Percentiles rank a stretch among this genome's conserved stretches.
Evolutionary conservation across 2,113 vertebrate genomes (phyloP).

Genomic region (Laticauda colubrina): DNA sequence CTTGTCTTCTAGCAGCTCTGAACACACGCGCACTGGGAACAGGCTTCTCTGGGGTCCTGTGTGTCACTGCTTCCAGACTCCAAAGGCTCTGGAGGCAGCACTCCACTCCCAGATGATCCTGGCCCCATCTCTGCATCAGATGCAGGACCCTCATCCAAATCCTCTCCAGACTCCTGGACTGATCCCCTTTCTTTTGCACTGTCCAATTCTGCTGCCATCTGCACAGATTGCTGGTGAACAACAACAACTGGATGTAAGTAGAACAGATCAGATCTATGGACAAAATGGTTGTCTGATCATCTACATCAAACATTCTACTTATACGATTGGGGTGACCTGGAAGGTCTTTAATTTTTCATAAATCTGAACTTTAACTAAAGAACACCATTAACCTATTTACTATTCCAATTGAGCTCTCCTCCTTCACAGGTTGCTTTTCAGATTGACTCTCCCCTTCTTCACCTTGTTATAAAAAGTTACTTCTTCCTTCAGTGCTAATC

Average conservation of each 20-base stretch:
- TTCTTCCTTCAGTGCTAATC: conserved; percentile 4
- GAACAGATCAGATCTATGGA: conserved; percentile 29
- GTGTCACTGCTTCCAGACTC: too few species aligned
- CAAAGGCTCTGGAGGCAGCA: too few species aligned
- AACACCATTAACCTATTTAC: conserved; percentile 14
- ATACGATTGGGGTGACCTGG: conserved; percentile 14
- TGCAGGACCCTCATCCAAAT: too few species aligned
- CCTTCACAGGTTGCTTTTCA: not conserved
- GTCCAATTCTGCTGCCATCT: too few species aligned
- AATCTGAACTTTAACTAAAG: conserved; percentile 32
- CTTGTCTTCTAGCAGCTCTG: too few species aligned
- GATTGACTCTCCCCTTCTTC: not conserved
- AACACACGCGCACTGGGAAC: too few species aligned
- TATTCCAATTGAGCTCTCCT: conserved; percentile 38
- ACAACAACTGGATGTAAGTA: conserved; percentile 35
- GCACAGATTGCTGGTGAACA: too few species aligned
- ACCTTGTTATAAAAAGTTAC: conserved; percentile 28
- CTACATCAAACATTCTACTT: conserved; percentile 24
- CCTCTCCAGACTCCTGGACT: too few species aligned
- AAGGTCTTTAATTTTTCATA: conserved; percentile 20
- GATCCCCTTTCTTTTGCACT: too few species aligned
- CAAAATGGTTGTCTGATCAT: conserved; percentile 54
- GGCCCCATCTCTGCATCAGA: too few species aligned
- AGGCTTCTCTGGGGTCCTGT: too few species aligned
- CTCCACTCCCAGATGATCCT: too few species aligned